Conservation (phyloP, 2,797 vertebrate genomes). For the Rhodeus uyekii region DNA sequence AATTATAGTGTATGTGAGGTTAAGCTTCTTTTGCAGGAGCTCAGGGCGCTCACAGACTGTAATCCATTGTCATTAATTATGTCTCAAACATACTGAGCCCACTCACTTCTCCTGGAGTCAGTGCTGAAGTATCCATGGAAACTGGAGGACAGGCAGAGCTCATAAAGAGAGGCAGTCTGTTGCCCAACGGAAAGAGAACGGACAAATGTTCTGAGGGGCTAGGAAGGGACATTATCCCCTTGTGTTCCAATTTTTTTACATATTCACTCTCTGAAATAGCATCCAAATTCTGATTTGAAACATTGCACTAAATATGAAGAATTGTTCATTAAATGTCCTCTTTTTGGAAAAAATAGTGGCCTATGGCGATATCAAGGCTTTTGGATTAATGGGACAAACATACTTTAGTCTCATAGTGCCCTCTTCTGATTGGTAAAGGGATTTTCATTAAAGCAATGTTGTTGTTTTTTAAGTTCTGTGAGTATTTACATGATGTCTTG, state of each 20-base stretch:
- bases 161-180: slow-evolving; percentile 58
- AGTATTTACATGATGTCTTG: background rate
- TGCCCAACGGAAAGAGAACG: slow-evolving; percentile 60
- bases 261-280: background rate
- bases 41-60: slow-evolving; percentile 60
- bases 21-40: slow-evolving; percentile 60
- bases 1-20: slow-evolving; percentile 73
- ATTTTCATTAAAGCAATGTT: background rate
- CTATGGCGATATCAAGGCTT: background rate
- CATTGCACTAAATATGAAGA: background rate
- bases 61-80: slow-evolving; percentile 83
- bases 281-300: background rate
- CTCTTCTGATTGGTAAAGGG: slow-evolving; percentile 1
- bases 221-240: slow-evolving; percentile 33
- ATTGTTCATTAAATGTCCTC: background rate
- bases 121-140: slow-evolving; percentile 78
- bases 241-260: background rate
- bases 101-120: slow-evolving; percentile 77
- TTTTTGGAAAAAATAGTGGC: background rate
- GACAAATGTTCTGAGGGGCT: slow-evolving; percentile 38
- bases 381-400: background rate
- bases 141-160: slow-evolving; percentile 72
- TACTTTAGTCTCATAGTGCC: slow-evolving; percentile 17
- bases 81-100: slow-evolving; percentile 77
- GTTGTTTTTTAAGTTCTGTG: background rate